phyloP scores from a whole-genome alignment of 2,888 invertebrate genomes.

The Argyresthia goedartella region DNA sequence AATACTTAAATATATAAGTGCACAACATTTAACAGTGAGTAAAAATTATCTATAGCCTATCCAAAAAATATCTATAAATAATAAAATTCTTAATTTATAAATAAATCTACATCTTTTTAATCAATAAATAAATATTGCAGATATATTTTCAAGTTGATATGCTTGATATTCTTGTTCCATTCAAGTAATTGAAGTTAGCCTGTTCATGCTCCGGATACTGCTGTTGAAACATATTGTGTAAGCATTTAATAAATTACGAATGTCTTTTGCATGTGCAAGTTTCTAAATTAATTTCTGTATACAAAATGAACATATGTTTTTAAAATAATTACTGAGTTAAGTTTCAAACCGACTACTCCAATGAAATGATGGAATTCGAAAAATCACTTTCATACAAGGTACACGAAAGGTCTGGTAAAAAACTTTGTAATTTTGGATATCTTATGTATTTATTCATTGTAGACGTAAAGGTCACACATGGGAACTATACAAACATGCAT shows the following conservation, averaged over 20 bases:
- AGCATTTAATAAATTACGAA: background rate
- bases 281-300: background rate
- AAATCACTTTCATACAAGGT: background rate
- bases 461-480: constrained; percentile 9
- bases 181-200: constrained; percentile 8
- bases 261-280: background rate
- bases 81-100: constrained; percentile 41
- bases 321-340: background rate
- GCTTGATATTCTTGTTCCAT: constrained; percentile 60
- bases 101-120: constrained; percentile 9
- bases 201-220: too few species aligned
- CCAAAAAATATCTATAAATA: constrained; percentile 43
- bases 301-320: too few species aligned
- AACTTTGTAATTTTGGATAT: constrained; percentile 19
- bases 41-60: constrained; percentile 42
- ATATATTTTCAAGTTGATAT: constrained; percentile 46
- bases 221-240: background rate
- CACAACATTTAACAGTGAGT: constrained; percentile 71
- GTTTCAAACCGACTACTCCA: background rate
- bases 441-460: constrained; percentile 15
- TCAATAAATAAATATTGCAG: constrained; percentile 12
- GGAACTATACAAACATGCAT: constrained; percentile 43
- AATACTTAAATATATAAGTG: constrained; percentile 49
- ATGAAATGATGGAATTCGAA: background rate
- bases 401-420: background rate